Evolutionary conservation across 2,888 invertebrate genomes (phyloP), one percentile per base, ranked within the genome.

Genomic region (Phortica okadai): DNA sequence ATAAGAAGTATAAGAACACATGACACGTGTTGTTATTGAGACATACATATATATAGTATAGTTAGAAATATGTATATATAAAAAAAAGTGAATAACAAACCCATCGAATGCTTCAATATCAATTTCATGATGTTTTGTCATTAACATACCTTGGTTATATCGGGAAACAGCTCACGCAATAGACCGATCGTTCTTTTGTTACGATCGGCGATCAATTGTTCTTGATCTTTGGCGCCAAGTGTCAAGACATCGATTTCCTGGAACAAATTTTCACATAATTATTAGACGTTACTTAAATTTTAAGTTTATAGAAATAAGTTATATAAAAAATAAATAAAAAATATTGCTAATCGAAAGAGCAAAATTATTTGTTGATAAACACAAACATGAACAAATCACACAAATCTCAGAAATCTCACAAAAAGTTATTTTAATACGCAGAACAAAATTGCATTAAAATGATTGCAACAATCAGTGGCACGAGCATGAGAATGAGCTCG

Each of bases 111-210:
- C 50, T 50, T 62, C 11, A 25, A 62, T 21, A 62, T 56, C 16
- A 59, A 10, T 5, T 14, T 66, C n/a, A 33, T 66, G 2, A 41
- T 42, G 6, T 6, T 5, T 33, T 33, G 33, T 6, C 50, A 50
- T 50, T 58, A 74, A 76, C 87, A 82, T 94, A 96, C 95, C 95
- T 95, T 94, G 80, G 95, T 94, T 84, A 95, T 92, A 76, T 93
- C 93, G 58, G 95, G 95, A 92, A 96, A 96, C 77, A 95, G 93
- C 88, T 95, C 94, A 77, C 95, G 93, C 82, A 95, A 93, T 88
- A 95, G 93, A 85, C 95, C 95, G 88, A 96, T 95, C 83, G 95
- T 96, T 89, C 95, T 93, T 92, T 95, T 96, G 92, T 94, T 95
- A 87, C 95, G 93, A 83, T 95, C 94, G 89, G 94, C 93, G 78